Percentiles rank a stretch among this genome's conserved stretches.
Conservation (phyloP, 2,113 vertebrate species). For the Hucho hucho region DNA sequence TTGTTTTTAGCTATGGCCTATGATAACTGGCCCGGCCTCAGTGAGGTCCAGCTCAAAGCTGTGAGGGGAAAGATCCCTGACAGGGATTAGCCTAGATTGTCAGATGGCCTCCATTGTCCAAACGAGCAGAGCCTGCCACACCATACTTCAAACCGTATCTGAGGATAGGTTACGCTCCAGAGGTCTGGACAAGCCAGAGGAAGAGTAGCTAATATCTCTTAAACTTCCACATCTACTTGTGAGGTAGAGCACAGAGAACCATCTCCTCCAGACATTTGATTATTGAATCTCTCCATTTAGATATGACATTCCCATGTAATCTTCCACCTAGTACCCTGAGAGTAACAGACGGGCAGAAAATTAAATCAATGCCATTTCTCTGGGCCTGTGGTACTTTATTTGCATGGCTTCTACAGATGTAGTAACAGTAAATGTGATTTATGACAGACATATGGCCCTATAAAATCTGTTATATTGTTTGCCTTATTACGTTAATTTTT, state of each 20-base stretch:
- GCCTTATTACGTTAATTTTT: too few relatives aligned
- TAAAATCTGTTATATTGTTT: too few relatives aligned
- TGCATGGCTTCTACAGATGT: constrained; percentile 65
- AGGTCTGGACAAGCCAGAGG: constrained; percentile 50
- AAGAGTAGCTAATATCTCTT: constrained; percentile 20
- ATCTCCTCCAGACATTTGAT: constrained; percentile 45
- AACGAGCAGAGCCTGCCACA: constrained; percentile 34
- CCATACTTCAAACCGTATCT: constrained; percentile 22
- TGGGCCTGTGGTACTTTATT: constrained; percentile 62
- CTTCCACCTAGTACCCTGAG: constrained; percentile 52
- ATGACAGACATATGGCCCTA: constrained; percentile 32
- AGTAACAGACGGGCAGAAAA: constrained; percentile 65
- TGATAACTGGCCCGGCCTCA: constrained; percentile 49
- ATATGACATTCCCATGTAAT: constrained; percentile 63
- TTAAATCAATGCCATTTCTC: constrained; percentile 62
- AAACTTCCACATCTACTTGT: constrained; percentile 49
- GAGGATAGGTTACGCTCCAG: constrained; percentile 47
- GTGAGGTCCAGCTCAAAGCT: constrained; percentile 20
- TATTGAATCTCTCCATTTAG: constrained; percentile 68
- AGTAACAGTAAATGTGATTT: constrained; percentile 66
- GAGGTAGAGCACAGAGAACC: constrained; percentile 58
- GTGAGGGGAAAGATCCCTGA: constrained; percentile 34
- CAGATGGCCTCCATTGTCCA: constrained; percentile 28
- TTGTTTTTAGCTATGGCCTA: constrained; percentile 35
- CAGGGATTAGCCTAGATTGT: constrained; percentile 31